phyloP scores from a whole-genome alignment of 2,888 invertebrate species.

The Leptogaster cylindrica region DNA sequence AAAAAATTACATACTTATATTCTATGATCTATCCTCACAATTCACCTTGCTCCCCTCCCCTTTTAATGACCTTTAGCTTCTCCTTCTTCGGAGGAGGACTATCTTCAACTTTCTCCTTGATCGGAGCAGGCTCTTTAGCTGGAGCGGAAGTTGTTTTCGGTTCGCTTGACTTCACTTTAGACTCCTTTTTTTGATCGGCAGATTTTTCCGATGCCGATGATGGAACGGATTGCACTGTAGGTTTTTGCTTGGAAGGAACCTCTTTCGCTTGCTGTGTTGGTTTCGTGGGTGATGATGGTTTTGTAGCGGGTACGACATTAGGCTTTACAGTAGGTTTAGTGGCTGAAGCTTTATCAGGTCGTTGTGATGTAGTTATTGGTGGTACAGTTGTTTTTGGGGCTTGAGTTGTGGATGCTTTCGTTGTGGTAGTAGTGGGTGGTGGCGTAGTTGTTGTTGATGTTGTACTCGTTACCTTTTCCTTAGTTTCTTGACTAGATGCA shows the following conservation, averaged over 20 bases:
- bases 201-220: too few species aligned
- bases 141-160: not conserved
- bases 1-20: too few species aligned
- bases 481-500: constrained; percentile 31
- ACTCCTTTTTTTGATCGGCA: not conserved
- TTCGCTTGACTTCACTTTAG: not conserved
- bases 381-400: constrained; percentile 48
- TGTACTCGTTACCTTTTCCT: constrained; percentile 40
- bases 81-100: constrained; percentile 65
- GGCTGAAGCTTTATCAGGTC: constrained; percentile 50
- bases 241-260: not conserved
- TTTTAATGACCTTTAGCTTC: constrained; percentile 68
- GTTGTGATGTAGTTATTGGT: constrained; percentile 45
- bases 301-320: constrained; percentile 48
- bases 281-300: constrained; percentile 49
- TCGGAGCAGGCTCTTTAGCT: constrained; percentile 61
- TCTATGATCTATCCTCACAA: constrained; percentile 56
- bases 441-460: constrained; percentile 50
- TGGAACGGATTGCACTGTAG: too few species aligned
- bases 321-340: constrained; percentile 48
- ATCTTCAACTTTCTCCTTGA: constrained; percentile 65
- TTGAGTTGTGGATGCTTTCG: constrained; percentile 50
- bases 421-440: constrained; percentile 49
- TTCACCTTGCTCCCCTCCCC: constrained; percentile 63
- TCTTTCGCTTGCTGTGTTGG: not conserved